These are phyloP conservation scores for Neocrepidodera transversa DNA, from an alignment of 2,888 invertebrate genomes.

Conservation along the genomic window DNA sequence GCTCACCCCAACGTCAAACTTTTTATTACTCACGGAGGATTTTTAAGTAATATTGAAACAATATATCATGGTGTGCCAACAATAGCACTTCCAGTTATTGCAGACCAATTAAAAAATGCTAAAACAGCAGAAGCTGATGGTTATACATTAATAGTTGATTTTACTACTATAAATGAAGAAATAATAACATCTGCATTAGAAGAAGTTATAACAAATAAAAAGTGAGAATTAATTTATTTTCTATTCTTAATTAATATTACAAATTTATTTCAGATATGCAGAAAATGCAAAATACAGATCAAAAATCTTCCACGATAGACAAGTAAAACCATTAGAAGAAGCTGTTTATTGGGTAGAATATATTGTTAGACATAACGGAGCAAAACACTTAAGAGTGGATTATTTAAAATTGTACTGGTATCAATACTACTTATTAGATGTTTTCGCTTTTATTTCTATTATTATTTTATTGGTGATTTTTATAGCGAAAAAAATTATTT, in stretches of 20 bases:
- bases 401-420: constrained; percentile 44
- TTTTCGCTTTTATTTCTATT: constrained; percentile 28
- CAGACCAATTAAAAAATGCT: constrained; percentile 64
- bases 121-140: constrained; percentile 57
- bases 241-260: background rate
- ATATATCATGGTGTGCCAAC: constrained; percentile 62
- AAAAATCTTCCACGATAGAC: constrained; percentile 44
- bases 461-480: constrained; percentile 5
- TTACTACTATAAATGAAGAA: constrained; percentile 54
- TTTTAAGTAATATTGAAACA: constrained; percentile 62
- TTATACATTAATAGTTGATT: constrained; percentile 57
- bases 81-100: constrained; percentile 64
- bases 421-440: constrained; percentile 47
- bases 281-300: constrained; percentile 42
- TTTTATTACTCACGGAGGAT: constrained; percentile 63
- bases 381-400: constrained; percentile 45
- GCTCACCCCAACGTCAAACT: constrained; percentile 61
- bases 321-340: constrained; percentile 42
- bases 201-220: constrained; percentile 48
- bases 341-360: constrained; percentile 49
- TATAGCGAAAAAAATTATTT: constrained; percentile 7
- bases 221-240: constrained; percentile 38
- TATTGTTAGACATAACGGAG: constrained; percentile 48
- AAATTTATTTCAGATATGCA: constrained; percentile 36
- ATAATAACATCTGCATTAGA: constrained; percentile 48